A percentile compares a stretch with the other conserved stretches of the same genome.
phyloP scores from a whole-genome alignment of 2,888 invertebrate genomes.

The Drosophila tanythrix region DNA sequence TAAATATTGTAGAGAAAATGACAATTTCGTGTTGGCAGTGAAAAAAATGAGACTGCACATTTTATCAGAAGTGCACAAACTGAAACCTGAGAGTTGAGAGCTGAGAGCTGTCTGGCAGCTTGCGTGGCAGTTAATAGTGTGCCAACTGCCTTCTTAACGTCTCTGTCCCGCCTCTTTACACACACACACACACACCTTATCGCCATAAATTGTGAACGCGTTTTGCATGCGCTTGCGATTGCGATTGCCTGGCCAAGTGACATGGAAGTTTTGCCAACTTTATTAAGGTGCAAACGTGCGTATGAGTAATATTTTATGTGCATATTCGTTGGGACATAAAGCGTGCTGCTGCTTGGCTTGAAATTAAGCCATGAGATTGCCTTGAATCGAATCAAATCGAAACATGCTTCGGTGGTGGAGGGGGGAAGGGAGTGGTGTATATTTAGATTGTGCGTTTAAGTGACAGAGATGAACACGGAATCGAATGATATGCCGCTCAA shows the following conservation, averaged over 20 bases:
- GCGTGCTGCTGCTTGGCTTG: slow-evolving; percentile 16
- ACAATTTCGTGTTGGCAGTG: slow-evolving; percentile 16
- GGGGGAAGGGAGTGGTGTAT: background rate
- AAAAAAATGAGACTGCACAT: slow-evolving; percentile 18
- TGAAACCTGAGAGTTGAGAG: slow-evolving; percentile 21
- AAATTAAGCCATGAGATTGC: slow-evolving; percentile 42
- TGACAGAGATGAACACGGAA: slow-evolving; percentile 16
- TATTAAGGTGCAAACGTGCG: slow-evolving; percentile 64
- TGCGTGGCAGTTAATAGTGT: slow-evolving; percentile 30
- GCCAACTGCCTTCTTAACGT: slow-evolving; percentile 6
- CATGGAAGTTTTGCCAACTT: slow-evolving; percentile 34
- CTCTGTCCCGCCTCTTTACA: background rate
- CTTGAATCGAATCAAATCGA: slow-evolving; percentile 34
- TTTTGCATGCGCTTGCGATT: slow-evolving; percentile 40
- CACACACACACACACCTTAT: background rate
- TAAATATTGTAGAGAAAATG: slow-evolving; percentile 30
- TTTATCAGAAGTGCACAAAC: slow-evolving; percentile 29
- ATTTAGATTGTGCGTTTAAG: slow-evolving; percentile 29
- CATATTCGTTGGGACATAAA: slow-evolving; percentile 15
- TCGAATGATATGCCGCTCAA: slow-evolving; percentile 17
- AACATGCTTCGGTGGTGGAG: background rate
- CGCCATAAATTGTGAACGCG: slow-evolving; percentile 34
- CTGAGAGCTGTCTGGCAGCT: slow-evolving; percentile 20
- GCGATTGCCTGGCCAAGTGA: slow-evolving; percentile 47
- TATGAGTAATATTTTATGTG: slow-evolving; percentile 53